phyloP scores from a whole-genome alignment of 2,888 invertebrate species.

The Chloroclysta siterata region DNA sequence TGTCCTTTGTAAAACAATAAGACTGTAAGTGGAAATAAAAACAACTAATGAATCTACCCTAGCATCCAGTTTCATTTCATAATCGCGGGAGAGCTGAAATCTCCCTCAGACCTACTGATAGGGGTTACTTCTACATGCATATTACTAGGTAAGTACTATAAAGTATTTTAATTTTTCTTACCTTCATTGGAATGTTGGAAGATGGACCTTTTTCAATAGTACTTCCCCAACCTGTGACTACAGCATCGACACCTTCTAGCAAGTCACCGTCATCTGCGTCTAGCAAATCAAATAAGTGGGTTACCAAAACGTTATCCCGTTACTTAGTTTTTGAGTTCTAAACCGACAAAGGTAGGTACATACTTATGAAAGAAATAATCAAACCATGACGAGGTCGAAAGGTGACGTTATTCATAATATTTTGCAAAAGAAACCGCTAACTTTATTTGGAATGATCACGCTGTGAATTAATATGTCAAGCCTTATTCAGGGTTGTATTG shows the following conservation, averaged over 20 bases:
- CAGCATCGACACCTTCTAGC: slow-evolving; percentile 84
- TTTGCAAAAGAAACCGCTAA: slow-evolving; percentile 16
- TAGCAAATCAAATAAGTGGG: slow-evolving; percentile 40
- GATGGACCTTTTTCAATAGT: slow-evolving; percentile 87
- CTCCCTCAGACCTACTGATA: no score
- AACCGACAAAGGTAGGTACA: slow-evolving; percentile 19
- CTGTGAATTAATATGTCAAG: slow-evolving; percentile 14
- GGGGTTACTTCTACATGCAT: no score
- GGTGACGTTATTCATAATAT: slow-evolving; percentile 32
- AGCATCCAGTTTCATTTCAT: no score
- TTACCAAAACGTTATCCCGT: slow-evolving; percentile 27
- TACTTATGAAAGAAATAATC: background rate
- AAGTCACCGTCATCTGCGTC: slow-evolving; percentile 60
- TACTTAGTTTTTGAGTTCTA: slow-evolving; percentile 21
- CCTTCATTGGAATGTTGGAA: slow-evolving; percentile 88
- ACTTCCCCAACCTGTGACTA: slow-evolving; percentile 91
- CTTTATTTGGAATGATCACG: slow-evolving; percentile 19
- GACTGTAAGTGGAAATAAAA: no score
- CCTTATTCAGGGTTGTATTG: slow-evolving; percentile 6
- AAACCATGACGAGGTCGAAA: slow-evolving; percentile 23
- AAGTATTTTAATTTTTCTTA: no score
- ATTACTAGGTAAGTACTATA: no score
- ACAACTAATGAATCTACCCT: no score
- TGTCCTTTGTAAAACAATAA: no score
- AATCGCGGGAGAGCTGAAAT: no score